Percentiles rank a stretch among this genome's conserved stretches.
Conservation (phyloP, 1,140 invertebrate genomes). For the Ectropis grisescens region DNA sequence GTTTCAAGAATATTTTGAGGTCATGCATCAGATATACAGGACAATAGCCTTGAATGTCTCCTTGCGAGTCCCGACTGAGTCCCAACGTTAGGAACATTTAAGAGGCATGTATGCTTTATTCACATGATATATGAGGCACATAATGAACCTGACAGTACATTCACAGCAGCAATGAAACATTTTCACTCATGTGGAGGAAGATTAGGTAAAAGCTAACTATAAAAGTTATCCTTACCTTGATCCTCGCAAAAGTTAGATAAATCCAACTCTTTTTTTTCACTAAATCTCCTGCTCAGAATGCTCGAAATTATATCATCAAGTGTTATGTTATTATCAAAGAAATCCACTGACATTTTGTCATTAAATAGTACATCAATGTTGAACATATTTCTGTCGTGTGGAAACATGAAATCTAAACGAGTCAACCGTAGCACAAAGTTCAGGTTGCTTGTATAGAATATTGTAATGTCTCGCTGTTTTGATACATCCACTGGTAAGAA, state of each 20-base stretch:
- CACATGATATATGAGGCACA: too few species aligned
- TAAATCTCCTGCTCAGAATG: constrained; percentile 37
- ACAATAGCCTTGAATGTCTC: too few species aligned
- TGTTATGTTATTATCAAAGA: constrained; percentile 28
- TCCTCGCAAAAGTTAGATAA: constrained; percentile 46
- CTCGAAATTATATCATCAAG: constrained; percentile 35
- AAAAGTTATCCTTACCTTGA: too few species aligned
- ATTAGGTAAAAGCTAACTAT: too few species aligned
- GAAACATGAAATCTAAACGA: constrained; percentile 48
- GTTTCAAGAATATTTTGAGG: too few species aligned
- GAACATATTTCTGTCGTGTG: constrained; percentile 34
- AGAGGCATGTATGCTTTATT: too few species aligned
- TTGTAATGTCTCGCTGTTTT: constrained; percentile 21
- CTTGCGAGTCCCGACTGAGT: too few species aligned
- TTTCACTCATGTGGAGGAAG: too few species aligned
- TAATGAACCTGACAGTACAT: too few species aligned
- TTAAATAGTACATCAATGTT: constrained; percentile 47
- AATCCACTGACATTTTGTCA: constrained; percentile 39
- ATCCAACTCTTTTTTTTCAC: constrained; percentile 37
- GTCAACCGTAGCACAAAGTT: constrained; percentile 34
- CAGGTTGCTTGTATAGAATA: constrained; percentile 45
- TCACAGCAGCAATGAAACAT: too few species aligned
- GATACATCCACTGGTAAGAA: constrained; percentile 36
- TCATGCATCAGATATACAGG: too few species aligned
- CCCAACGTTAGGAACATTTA: too few species aligned